Evolutionary conservation across 2,888 invertebrate genomes (phyloP).

Genomic region (Odontocolon sp.): DNA sequence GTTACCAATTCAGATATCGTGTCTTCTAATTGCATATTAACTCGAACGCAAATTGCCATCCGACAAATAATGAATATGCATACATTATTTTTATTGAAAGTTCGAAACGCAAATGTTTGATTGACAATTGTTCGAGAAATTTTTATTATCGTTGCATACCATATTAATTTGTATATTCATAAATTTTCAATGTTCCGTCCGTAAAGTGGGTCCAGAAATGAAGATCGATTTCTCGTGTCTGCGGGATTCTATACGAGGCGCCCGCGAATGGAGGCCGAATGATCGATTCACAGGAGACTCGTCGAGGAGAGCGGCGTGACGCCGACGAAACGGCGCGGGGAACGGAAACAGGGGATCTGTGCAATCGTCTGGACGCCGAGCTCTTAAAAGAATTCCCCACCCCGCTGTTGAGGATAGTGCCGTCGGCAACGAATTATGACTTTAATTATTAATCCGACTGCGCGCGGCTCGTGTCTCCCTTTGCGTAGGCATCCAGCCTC

Average conservation of each 20-base stretch:
- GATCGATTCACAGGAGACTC: slow-evolving; percentile 40
- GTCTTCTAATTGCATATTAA: slow-evolving; percentile 46
- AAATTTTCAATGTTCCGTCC: background rate
- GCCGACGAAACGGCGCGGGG: background rate
- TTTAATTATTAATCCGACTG: slow-evolving; percentile 59
- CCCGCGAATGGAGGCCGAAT: slow-evolving; percentile 37
- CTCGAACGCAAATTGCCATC: slow-evolving; percentile 2
- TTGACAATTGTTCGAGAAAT: slow-evolving; percentile 31
- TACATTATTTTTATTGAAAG: slow-evolving; percentile 29
- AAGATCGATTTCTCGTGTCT: slow-evolving; percentile 25
- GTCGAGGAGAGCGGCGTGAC: slow-evolving; percentile 18
- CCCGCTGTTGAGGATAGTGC: slow-evolving; percentile 17
- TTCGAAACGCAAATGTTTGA: slow-evolving; percentile 8
- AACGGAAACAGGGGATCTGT: slow-evolving; percentile 16
- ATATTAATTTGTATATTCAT: slow-evolving; percentile 26
- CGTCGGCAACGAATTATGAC: slow-evolving; percentile 57
- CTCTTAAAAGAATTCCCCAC: slow-evolving; percentile 42
- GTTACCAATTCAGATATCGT: slow-evolving; percentile 37
- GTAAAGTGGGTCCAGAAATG: slow-evolving; percentile 3
- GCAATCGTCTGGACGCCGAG: slow-evolving; percentile 1
- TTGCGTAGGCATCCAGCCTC: slow-evolving; percentile 55
- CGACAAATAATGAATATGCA: slow-evolving; percentile 26
- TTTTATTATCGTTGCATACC: background rate
- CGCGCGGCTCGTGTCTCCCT: slow-evolving; percentile 48
- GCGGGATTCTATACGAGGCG: slow-evolving; percentile 34